phyloP scores from a whole-genome alignment of 1,140 invertebrate species.

The Ceratoteleas bidentatus region DNA sequence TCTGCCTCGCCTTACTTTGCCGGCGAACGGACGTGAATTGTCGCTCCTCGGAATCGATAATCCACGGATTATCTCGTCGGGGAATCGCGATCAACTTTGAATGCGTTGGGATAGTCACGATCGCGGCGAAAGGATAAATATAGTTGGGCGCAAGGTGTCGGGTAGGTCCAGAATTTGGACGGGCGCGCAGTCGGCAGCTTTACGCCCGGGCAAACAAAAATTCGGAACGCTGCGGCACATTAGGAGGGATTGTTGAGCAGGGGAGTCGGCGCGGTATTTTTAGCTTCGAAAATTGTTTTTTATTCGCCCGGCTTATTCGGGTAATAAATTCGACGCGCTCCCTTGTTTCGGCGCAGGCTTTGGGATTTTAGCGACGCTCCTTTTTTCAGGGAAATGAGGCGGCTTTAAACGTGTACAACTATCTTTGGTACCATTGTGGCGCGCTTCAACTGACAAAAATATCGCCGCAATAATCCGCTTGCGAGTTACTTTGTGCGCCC shows the following conservation, averaged over 20 bases:
- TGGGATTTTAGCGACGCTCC: too few relatives aligned
- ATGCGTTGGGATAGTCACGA: constrained; percentile 39
- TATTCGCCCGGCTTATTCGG: too few relatives aligned
- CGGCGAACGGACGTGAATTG: neutral
- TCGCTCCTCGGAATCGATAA: neutral
- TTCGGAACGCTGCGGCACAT: constrained; percentile 1
- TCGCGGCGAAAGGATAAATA: constrained; percentile 42
- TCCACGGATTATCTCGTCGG: neutral
- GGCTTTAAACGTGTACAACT: too few relatives aligned
- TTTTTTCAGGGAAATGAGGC: too few relatives aligned
- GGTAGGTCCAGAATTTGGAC: constrained; percentile 46
- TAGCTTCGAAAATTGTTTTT: constrained; percentile 37
- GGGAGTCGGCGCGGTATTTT: constrained; percentile 14
- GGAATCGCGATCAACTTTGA: constrained; percentile 24
- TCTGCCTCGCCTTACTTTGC: too few relatives aligned
- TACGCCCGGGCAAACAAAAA: constrained; percentile 28
- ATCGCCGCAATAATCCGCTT: too few relatives aligned
- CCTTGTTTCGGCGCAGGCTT: too few relatives aligned
- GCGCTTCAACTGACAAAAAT: too few relatives aligned
- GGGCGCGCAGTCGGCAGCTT: neutral
- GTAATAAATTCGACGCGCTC: too few relatives aligned
- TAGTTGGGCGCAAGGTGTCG: constrained; percentile 35
- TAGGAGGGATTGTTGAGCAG: constrained; percentile 19
- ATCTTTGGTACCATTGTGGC: too few relatives aligned
- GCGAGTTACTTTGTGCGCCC: too few relatives aligned